Conservation (phyloP, 2,888 invertebrate species). For the Cybosia mesomella region DNA sequence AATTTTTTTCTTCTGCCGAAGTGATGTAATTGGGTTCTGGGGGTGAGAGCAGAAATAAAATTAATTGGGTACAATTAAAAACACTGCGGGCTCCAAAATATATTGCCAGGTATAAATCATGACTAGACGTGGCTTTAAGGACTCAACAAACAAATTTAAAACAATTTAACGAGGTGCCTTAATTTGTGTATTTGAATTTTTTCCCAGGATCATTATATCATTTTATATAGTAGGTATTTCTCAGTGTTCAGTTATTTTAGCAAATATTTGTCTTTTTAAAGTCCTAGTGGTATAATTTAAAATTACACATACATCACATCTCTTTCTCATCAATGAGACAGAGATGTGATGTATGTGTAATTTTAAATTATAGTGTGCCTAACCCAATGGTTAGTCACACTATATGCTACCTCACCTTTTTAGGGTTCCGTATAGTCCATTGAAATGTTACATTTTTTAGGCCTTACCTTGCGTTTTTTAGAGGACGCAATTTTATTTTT, state of each 20-base stretch:
- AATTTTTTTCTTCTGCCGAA: conserved; percentile 55
- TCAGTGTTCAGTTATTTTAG: not conserved
- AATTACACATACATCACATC: too few species aligned
- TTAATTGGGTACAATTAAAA: conserved; percentile 79
- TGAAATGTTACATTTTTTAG: too few species aligned
- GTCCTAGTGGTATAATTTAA: not conserved
- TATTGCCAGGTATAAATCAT: conserved; percentile 54
- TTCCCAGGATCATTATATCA: not conserved
- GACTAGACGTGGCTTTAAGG: conserved; percentile 54
- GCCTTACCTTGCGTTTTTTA: too few species aligned
- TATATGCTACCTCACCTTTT: too few species aligned
- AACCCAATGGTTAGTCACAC: too few species aligned
- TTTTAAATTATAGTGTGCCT: too few species aligned
- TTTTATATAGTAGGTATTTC: not conserved
- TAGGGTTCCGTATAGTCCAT: too few species aligned
- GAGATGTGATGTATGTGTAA: too few species aligned
- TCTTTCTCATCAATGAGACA: too few species aligned
- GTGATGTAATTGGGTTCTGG: conserved; percentile 71
- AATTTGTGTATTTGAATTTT: conserved; percentile 6
- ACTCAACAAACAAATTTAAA: conserved; percentile 24
- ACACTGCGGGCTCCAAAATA: conserved; percentile 67
- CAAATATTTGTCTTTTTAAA: not conserved
- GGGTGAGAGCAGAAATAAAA: conserved; percentile 68
- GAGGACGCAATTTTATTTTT: too few species aligned
- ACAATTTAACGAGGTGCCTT: conserved; percentile 13